Evolutionary conservation across 1,140 invertebrate species (phyloP), one percentile per base, ranked within the genome.

Genomic region (Macrostomum lignano): DNA sequence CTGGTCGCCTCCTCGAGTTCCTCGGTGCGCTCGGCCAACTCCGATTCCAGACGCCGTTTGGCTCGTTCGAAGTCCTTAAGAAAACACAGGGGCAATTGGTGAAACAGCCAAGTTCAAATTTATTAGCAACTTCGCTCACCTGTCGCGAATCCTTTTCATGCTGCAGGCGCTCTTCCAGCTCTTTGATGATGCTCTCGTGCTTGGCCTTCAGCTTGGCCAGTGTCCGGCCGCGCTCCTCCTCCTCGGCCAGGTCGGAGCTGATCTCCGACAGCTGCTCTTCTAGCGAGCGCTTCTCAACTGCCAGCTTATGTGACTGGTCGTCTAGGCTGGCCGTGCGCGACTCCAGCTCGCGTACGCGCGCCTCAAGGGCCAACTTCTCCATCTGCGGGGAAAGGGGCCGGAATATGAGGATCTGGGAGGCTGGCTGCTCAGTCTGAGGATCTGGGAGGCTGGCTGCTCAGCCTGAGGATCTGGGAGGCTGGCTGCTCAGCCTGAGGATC

Each of bases 301-400:
- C 33, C 3, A 91, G 60, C 53, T 63, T 36, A 29, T 48, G 13
- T 13, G 47, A 47, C 11, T 49, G 46, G 41, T 67, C 64, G 19
- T 67, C 65, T 26, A 71, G 70, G 5, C 82, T 51, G 0, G 81
- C 79, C 25, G 81, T 52, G 44, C 88, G 81, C 54, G 94, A 84
- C 48, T 94, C 86, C 14, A 88, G 51, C 52, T 91, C 91, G 53
- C 94, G 94, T 0, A 93, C 67, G 54, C 84, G 84, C 7, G 67
- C 68, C 52, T 98, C 88, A 43, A 73, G 71, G 44, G 84, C 73
- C 0, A 86, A 75, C 49, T 88, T 91, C 48, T 98, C 91, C 10
- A 96, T 57, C 51, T 94, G 82, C 3, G n/a, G n/a, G n/a, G n/a
- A n/a, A n/a, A n/a, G n/a, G n/a, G n/a, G n/a, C n/a, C n/a, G n/a